Evolutionary conservation across 2,888 invertebrate species (phyloP).

Genomic region (Mythimna vitellina): DNA sequence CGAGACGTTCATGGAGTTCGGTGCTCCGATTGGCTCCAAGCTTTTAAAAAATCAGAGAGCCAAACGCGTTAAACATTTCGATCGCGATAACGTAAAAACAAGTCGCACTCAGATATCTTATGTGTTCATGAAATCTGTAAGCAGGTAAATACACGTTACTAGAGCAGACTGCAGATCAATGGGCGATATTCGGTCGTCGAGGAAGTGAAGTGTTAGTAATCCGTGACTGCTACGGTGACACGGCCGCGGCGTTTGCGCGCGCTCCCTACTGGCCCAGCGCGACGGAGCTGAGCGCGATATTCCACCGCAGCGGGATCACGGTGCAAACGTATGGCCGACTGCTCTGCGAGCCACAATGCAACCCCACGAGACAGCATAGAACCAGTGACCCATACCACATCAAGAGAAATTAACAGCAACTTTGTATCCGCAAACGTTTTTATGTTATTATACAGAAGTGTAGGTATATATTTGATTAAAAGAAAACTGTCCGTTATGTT

Average conservation of each 20-base stretch:
- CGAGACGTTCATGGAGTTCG: no score
- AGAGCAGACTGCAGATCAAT: slow-evolving; percentile 69
- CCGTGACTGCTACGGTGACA: slow-evolving; percentile 68
- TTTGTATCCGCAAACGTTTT: background rate
- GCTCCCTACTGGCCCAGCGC: slow-evolving; percentile 72
- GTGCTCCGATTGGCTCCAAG: no score
- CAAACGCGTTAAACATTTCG: no score
- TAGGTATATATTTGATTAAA: background rate
- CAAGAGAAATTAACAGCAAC: slow-evolving; percentile 32
- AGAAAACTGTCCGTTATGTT: slow-evolving; percentile 4
- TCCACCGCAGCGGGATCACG: slow-evolving; percentile 70
- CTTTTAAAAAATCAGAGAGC: no score
- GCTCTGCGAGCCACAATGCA: slow-evolving; percentile 60
- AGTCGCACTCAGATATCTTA: no score
- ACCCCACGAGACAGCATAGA: slow-evolving; percentile 26
- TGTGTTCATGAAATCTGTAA: slow-evolving; percentile 13
- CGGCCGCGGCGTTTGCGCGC: slow-evolving; percentile 70
- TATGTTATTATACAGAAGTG: background rate
- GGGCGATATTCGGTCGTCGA: slow-evolving; percentile 69
- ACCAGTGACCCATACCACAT: slow-evolving; percentile 17
- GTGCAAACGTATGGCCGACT: slow-evolving; percentile 60
- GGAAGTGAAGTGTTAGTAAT: slow-evolving; percentile 71
- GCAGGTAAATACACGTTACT: slow-evolving; percentile 65
- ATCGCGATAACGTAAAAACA: no score
- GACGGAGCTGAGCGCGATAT: slow-evolving; percentile 67